A percentile compares a stretch with the other conserved stretches of the same genome.
Evolutionary conservation across 2,113 vertebrate species (phyloP).

Genomic region (Toxostoma redivivum): DNA sequence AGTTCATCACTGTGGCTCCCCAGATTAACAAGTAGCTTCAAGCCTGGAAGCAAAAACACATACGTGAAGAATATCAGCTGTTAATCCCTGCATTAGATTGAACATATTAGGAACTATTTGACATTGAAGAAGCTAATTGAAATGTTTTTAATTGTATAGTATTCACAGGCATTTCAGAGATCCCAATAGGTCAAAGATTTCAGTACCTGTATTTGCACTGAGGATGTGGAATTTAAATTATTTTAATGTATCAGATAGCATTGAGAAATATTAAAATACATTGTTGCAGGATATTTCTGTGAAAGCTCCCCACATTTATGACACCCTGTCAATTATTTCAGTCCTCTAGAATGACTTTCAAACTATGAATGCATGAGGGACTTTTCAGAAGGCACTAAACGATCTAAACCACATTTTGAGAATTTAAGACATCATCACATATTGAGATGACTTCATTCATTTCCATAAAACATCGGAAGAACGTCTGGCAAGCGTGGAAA

Average conservation of each 20-base stretch:
- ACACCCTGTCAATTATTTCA: background rate
- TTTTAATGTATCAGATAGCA: background rate
- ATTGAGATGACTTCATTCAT: slow-evolving; percentile 42
- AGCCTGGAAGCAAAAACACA: background rate
- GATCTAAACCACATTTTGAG: slow-evolving; percentile 5
- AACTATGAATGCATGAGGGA: background rate
- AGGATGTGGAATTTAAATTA: background rate
- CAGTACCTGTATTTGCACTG: background rate
- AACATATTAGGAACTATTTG: background rate
- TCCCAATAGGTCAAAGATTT: background rate
- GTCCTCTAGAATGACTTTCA: background rate
- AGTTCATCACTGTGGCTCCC: background rate
- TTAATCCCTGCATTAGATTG: background rate
- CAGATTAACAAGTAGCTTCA: background rate
- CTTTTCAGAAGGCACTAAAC: background rate
- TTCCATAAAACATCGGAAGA: slow-evolving; percentile 34
- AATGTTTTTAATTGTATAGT: background rate
- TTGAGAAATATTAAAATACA: background rate
- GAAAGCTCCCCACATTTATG: background rate
- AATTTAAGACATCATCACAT: background rate
- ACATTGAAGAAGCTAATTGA: rapidly evolving
- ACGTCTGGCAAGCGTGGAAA: background rate
- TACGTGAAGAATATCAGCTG: background rate
- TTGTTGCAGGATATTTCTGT: background rate
- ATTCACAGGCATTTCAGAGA: background rate